These are phyloP conservation scores for Temnopleurus reevesii DNA, from an alignment of 53 echinoderm and acorn worm species.

Conservation along the genomic window DNA sequence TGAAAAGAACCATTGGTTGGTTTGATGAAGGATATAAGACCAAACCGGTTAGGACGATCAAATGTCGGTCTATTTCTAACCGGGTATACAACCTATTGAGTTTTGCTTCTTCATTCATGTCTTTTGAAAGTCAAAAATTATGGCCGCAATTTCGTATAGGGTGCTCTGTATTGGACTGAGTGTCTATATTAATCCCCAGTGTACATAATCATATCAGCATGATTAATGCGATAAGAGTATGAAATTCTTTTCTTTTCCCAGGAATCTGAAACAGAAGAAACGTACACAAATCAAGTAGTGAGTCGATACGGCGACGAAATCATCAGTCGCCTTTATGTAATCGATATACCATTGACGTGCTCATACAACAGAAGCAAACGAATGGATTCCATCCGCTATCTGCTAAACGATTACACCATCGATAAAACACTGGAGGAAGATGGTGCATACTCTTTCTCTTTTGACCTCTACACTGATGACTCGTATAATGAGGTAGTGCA, in stretches of 20 bases:
- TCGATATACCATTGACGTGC: slow-evolving; percentile 41
- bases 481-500: not conserved
- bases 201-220: no score
- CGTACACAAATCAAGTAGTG: slow-evolving; percentile 27
- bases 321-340: slow-evolving; percentile 27
- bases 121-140: no score
- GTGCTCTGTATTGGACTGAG: no score
- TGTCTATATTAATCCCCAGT: no score
- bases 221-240: no score
- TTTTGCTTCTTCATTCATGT: no score
- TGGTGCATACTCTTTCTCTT: slow-evolving; percentile 23
- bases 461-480: slow-evolving; percentile 29
- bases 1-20: no score
- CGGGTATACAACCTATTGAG: no score
- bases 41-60: no score
- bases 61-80: no score
- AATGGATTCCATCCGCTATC: not conserved
- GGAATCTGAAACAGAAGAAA: slow-evolving; percentile 11
- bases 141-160: no score
- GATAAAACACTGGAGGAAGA: slow-evolving; percentile 11
- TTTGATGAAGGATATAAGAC: no score
- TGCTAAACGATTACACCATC: slow-evolving; percentile 46
- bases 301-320: not conserved
- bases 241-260: not conserved
- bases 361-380: slow-evolving; percentile 39